Evolutionary conservation across 2,888 invertebrate genomes (phyloP), one percentile per base, ranked within the genome.

Genomic region (Callimorpha dominula): DNA sequence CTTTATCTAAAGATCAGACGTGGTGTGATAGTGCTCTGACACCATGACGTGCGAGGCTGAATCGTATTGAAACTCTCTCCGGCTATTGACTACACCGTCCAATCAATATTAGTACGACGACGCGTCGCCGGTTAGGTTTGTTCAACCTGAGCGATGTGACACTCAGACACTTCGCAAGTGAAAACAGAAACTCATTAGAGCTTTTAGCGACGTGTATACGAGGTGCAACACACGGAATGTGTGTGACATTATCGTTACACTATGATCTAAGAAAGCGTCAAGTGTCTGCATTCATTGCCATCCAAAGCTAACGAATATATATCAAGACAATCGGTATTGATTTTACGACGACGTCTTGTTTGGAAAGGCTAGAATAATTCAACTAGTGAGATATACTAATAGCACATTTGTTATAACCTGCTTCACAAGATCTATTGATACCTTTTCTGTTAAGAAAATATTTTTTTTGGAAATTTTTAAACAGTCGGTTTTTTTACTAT

Each of bases 141-240:
- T 78, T 77, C 65, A 72, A 72, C 65, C 73, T 71, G 70, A 81
- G 80, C 85, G 79, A 85, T 82, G 87, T 87, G 88, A 89, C 91
- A 87, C 86, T 79, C 85, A 83, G 87, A 89, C 90, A 89, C 88
- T 85, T 86, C 74, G 83, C 85, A 79, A 89, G 90, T 88, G 90
- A 90, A 90, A 92, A 91, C 89, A 86, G 87, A 88, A 85, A 90
- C 92, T 91, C 91, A 92, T 92, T 92, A 92, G 88, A 87, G 85
- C 87, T 89, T 87, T 89, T 88, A 89, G 83, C 89, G 89, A 88
- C 89, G 88, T 89, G 87, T 87, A 87, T 84, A 87, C 83, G 82
- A 88, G 84, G 86, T 83, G 87, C 86, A 87, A 87, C 86, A 82
- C 79, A 83, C 80, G 78, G 79, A 82, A 87, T 84, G 81, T 82